A percentile compares a stretch with the other conserved stretches of the same genome.
Conservation (phyloP, 2,888 invertebrate genomes). For the Nineta flava region DNA sequence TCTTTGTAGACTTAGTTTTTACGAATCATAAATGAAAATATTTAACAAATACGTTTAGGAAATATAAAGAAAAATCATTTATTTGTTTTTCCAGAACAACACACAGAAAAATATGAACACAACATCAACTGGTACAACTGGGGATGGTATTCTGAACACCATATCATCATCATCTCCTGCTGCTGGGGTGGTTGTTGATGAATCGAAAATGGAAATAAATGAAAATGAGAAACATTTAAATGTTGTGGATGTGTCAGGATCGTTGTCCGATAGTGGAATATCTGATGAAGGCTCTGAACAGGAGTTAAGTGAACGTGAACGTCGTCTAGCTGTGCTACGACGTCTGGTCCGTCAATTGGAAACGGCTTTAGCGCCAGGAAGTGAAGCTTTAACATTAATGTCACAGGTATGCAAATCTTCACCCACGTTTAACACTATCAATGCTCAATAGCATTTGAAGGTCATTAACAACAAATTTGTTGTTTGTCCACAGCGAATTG, state of each 20-base stretch:
- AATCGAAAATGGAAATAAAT: no score
- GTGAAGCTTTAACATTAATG: slow-evolving; percentile 45
- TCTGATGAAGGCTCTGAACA: slow-evolving; percentile 59
- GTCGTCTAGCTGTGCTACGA: slow-evolving; percentile 46
- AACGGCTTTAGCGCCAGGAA: slow-evolving; percentile 48
- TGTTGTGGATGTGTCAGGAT: background rate
- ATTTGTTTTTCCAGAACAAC: background rate
- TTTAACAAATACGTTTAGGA: no score
- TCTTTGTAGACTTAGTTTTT: no score
- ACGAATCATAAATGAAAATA: no score
- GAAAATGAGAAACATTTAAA: no score
- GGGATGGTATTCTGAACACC: background rate
- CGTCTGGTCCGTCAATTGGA: slow-evolving; percentile 51
- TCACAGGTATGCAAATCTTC: slow-evolving; percentile 45
- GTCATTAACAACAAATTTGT: background rate
- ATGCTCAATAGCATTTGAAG: no score
- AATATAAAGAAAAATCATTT: background rate
- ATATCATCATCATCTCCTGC: background rate
- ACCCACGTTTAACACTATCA: slow-evolving; percentile 1
- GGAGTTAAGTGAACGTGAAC: slow-evolving; percentile 46
- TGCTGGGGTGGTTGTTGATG: no score
- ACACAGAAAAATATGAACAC: background rate
- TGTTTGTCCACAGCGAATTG: slow-evolving; percentile 36
- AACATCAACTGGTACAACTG: no score
- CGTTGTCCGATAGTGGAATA: slow-evolving; percentile 61